Evolutionary conservation across 2,797 vertebrate species (phyloP).

Genomic region (Lagorchestes hirsutus): DNA sequence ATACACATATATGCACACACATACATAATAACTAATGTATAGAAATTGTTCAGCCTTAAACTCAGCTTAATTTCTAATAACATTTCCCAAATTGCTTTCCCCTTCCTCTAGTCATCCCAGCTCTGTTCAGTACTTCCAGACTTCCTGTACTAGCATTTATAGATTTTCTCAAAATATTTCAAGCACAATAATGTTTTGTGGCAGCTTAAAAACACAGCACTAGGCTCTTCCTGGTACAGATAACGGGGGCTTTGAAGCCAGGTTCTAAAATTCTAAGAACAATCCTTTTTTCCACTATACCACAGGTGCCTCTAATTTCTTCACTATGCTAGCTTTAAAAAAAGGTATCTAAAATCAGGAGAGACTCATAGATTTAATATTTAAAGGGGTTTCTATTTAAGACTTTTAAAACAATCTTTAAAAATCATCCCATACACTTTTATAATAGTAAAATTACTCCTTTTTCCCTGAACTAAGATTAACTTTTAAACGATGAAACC

Average conservation of each 20-base stretch:
- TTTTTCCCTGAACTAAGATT: background rate
- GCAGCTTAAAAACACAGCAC: background rate
- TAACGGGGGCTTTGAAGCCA: background rate
- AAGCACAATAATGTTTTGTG: background rate
- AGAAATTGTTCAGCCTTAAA: background rate
- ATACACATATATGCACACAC: background rate
- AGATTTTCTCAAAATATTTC: conserved; percentile 1
- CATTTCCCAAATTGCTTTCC: background rate
- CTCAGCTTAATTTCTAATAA: background rate
- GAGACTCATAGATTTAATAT: background rate
- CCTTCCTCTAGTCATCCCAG: background rate
- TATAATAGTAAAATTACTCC: background rate
- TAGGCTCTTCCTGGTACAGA: background rate
- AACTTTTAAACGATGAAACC: background rate
- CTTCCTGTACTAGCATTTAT: conserved; percentile 3
- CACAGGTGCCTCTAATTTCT: background rate
- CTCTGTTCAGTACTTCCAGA: background rate
- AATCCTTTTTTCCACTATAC: background rate
- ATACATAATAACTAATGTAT: background rate
- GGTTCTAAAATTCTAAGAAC: background rate
- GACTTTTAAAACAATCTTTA: background rate
- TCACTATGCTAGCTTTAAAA: background rate
- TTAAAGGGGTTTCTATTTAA: background rate
- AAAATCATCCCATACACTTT: background rate
- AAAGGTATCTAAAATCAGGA: background rate